Evolutionary conservation across 2,113 vertebrate species (phyloP), one percentile per base, ranked within the genome.

Genomic region (Sturnus vulgaris): DNA sequence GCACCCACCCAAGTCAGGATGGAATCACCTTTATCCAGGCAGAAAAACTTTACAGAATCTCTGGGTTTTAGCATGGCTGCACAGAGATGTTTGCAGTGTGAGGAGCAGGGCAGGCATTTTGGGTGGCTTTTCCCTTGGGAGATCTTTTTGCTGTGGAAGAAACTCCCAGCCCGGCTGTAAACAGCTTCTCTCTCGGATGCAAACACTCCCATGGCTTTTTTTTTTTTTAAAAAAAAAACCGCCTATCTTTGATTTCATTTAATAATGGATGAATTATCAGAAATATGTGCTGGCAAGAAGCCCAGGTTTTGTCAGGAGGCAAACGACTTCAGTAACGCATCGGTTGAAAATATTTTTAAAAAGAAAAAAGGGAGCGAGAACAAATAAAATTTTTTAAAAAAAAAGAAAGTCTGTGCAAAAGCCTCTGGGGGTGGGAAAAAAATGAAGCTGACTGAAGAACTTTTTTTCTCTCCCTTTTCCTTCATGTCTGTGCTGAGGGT

Each of bases 221-320:
- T 47, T 30, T 47, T 30, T 52, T 31, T 8, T 14, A 40, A 42
- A 40, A 40, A 40, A 40, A 40, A 40, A 5, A 40, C 5, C 39
- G 61, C 24, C 1, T 76, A 75, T 87, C 90, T 85, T 94, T 88
- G 85, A 94, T 95, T 96, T 82, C 66, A 39, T 49, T 96, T 93
- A 96, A 96, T 96, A 94, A 93, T 92, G 92, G 82, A 92, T 94
- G 93, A 96, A 94, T 92, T 78, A 96, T 95, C 95, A 92, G 61
- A 96, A 95, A 23, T 92, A 79, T 79, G 90, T 14, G 84, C 95
- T 96, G 96, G 96, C 95, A 35, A 40, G 66, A 66, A 95, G 95
- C 90, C 90, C 2, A 3, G 90, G 44, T 76, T 92, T 95, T 94
- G 90, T 93, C 86, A 76, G 85, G 92, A 92, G 93, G 85, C 7